Evolutionary conservation across 1,140 invertebrate species (phyloP).

Genomic region (Drosophila hydei): DNA sequence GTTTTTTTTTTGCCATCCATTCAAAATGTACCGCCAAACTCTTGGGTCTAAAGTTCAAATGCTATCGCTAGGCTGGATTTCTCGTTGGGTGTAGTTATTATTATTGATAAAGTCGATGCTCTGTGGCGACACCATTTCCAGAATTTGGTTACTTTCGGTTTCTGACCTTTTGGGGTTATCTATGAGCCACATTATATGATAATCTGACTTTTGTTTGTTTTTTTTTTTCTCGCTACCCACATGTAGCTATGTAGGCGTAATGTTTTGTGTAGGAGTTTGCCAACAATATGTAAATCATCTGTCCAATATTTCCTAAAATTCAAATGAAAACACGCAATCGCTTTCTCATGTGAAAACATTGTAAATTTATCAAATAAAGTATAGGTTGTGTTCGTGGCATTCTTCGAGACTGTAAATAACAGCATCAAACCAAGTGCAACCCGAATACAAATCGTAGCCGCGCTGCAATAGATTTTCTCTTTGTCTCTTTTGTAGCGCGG

Average conservation of each 20-base stretch:
- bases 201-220: constrained; percentile 6
- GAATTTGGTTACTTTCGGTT: constrained; percentile 37
- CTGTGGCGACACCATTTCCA: constrained; percentile 12
- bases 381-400: constrained; percentile 36
- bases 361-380: constrained; percentile 4
- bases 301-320: too few relatives aligned
- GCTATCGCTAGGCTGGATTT: constrained; percentile 34
- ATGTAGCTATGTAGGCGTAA: background rate
- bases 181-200: constrained; percentile 8
- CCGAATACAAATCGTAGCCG: constrained; percentile 11
- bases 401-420: constrained; percentile 36
- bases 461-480: constrained; percentile 24
- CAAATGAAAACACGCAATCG: too few relatives aligned
- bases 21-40: background rate
- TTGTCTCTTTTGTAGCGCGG: constrained; percentile 12
- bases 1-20: constrained; percentile 22
- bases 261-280: background rate
- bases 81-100: constrained; percentile 14
- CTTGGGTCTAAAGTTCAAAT: constrained; percentile 27
- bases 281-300: background rate
- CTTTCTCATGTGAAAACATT: too few relatives aligned
- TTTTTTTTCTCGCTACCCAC: too few relatives aligned
- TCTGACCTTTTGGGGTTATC: constrained; percentile 38
- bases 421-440: constrained; percentile 16
- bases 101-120: constrained; percentile 33